Percentiles rank a stretch among this genome's conserved stretches.
phyloP scores from a whole-genome alignment of 2,113 vertebrate genomes.

The Halcyon senegalensis region DNA sequence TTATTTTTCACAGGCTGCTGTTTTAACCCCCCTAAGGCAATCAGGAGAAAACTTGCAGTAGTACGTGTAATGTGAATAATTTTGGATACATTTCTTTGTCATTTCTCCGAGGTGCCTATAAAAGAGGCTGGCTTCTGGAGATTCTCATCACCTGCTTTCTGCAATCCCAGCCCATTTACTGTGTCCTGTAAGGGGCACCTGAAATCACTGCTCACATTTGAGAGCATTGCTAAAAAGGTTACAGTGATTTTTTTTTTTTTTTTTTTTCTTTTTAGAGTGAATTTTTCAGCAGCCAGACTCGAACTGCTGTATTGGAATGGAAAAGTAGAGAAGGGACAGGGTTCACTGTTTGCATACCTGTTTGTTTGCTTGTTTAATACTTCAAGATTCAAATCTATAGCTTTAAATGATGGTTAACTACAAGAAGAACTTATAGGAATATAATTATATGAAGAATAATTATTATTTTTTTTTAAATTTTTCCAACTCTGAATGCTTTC shows the following conservation, averaged over 20 bases:
- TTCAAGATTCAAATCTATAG: not conserved
- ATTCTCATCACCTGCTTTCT: not conserved
- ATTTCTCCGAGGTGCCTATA: not conserved
- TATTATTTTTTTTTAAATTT: not conserved
- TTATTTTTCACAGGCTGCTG: constrained; percentile 22
- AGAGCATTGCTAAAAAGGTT: not conserved
- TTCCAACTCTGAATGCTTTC: not conserved
- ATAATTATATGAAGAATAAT: not conserved
- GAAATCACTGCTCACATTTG: constrained; percentile 24
- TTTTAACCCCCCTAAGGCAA: constrained; percentile 33
- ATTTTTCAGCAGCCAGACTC: not conserved
- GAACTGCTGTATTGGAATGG: not conserved
- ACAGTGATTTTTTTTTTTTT: not conserved
- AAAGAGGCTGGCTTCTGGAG: not conserved
- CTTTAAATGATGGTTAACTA: not conserved
- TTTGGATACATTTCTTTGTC: constrained; percentile 44
- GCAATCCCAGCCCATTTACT: constrained; percentile 37
- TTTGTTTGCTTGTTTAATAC: not conserved
- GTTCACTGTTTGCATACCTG: not conserved
- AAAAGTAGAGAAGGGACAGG: not conserved
- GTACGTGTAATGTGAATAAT: constrained; percentile 37
- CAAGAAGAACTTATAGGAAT: not conserved
- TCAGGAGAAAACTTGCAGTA: not conserved
- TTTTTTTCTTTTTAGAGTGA: not conserved
- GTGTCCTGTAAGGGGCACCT: constrained; percentile 4